Evolutionary conservation across 2,888 invertebrate genomes (phyloP), one percentile per base, ranked within the genome.

Genomic region (Xestia ashworthii): DNA sequence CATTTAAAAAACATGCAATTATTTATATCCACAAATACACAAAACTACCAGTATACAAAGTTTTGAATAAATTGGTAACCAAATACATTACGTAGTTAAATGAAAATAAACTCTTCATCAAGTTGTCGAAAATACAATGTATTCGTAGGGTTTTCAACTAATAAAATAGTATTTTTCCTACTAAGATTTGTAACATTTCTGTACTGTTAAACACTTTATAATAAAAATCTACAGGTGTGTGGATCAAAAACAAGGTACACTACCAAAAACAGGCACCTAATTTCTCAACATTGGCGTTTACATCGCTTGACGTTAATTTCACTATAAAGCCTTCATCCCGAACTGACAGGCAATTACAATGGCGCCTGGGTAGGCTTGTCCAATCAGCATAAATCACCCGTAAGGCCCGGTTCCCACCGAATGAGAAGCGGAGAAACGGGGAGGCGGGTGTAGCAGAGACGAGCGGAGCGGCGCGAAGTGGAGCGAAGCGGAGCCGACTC

Each of bases 341-440:
- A 74, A 46, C 71, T 76, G 77, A 72, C 82, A 85, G 60, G 50
- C 71, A 82, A 85, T 82, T 76, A 85, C 60, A 44, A 41, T 62
- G 60, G 71, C 70, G 67, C 82, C 55, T 46, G 32, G 8, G 80
- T 73, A 69, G 53, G 65, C 12, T 69, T 48, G 44, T 48, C 69
- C 48, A 76, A 82, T 82, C 76, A 82, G 44, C 65, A 82, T 82
- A 81, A 81, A 82, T 82, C 76, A 69, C 25, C 60, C 41, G 8
- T 78, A 25, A 78, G 46, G 66, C 25, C 11, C 8, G 25, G 41
- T 16, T 16, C 8, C 14, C n/a, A 65, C 41, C 8, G n/a, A 65
- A 44, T 14, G 44, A n/a, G 0, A 41, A 44, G 64, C 64, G 41
- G 1, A 41, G 41, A 41, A 41, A 0, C 11, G 62, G 19, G 22